These are phyloP conservation scores for Teinopalpus imperialis DNA, from an alignment of 2,888 invertebrate species.

Conservation along the genomic window DNA sequence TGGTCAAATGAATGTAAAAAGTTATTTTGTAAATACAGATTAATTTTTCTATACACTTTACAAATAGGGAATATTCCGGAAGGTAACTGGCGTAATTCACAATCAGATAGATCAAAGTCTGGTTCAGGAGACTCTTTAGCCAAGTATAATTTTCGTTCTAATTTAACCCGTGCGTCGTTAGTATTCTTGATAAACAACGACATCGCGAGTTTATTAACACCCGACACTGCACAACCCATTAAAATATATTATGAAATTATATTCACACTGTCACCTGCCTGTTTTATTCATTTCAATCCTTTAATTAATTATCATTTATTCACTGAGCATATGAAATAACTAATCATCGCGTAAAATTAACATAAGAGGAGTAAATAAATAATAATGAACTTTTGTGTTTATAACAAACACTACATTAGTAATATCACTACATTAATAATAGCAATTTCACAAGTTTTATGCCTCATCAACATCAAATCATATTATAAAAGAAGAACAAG, in stretches of 20 bases:
- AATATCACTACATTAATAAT: no score
- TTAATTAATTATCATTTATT: no score
- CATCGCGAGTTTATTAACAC: slow-evolving; percentile 58
- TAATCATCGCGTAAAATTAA: no score
- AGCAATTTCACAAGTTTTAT: no score
- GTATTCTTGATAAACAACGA: slow-evolving; percentile 65
- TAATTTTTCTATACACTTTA: slow-evolving; percentile 90
- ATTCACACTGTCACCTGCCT: slow-evolving; percentile 28
- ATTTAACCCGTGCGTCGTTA: slow-evolving; percentile 47
- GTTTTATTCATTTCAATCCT: slow-evolving; percentile 27
- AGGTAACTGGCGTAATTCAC: slow-evolving; percentile 87
- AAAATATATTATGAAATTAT: slow-evolving; percentile 41
- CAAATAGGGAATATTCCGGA: slow-evolving; percentile 90
- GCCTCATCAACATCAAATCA: no score
- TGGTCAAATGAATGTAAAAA: slow-evolving; percentile 85
- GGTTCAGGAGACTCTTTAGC: slow-evolving; percentile 90
- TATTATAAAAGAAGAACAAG: no score
- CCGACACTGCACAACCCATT: slow-evolving; percentile 75
- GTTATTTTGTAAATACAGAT: slow-evolving; percentile 85
- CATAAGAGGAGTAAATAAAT: no score
- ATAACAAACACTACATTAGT: no score
- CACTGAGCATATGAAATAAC: no score
- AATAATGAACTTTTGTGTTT: no score
- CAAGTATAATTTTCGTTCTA: slow-evolving; percentile 72
- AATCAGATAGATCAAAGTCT: slow-evolving; percentile 90